Evolutionary conservation across 2,888 invertebrate genomes (phyloP).

Genomic region (Apotomis capreana): DNA sequence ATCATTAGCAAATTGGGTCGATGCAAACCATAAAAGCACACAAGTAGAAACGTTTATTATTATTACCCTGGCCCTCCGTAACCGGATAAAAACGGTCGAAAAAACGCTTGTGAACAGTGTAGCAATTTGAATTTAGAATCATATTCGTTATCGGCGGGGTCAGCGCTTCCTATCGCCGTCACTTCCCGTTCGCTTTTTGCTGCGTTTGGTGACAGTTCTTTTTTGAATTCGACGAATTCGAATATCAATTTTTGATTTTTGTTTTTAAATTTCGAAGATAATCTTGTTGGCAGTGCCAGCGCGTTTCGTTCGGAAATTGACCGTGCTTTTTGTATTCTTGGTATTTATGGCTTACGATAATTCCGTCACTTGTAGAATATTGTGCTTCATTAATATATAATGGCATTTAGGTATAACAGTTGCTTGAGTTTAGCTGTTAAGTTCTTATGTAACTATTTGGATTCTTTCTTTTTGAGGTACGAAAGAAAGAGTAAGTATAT

Average conservation of each 20-base stretch:
- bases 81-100: neutral
- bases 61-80: neutral
- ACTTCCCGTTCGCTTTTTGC: slow-evolving; percentile 61
- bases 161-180: slow-evolving; percentile 70
- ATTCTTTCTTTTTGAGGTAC: too few species aligned
- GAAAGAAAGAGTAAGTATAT: too few species aligned
- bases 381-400: too few species aligned
- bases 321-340: neutral
- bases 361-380: too few species aligned
- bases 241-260: slow-evolving; percentile 16
- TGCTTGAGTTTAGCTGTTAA: too few species aligned
- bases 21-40: neutral
- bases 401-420: too few species aligned
- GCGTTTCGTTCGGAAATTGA: neutral
- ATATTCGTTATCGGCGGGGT: slow-evolving; percentile 65
- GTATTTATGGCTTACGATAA: too few species aligned
- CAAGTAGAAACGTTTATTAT: slow-evolving; percentile 1
- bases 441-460: too few species aligned
- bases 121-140: slow-evolving; percentile 63
- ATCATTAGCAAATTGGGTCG: neutral
- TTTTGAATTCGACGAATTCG: slow-evolving; percentile 12
- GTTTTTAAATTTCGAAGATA: neutral
- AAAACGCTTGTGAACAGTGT: slow-evolving; percentile 51
- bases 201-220: slow-evolving; percentile 48
- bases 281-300: slow-evolving; percentile 15